Percentiles rank a stretch among this genome's conserved stretches.
Conservation (phyloP, 2,888 invertebrate genomes). For the Teleiodes luculella region DNA sequence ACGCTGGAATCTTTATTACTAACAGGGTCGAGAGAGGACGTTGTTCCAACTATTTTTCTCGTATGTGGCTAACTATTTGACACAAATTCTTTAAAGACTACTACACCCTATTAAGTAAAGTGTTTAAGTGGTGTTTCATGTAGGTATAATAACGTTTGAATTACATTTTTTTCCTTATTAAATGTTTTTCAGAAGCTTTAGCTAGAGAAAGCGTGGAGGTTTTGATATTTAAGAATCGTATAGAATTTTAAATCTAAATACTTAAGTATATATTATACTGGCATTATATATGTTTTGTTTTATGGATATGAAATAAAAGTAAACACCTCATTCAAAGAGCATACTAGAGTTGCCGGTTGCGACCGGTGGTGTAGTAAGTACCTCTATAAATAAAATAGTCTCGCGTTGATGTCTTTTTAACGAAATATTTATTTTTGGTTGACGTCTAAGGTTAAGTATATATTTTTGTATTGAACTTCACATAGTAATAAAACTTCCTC, state of each 20-base stretch:
- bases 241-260: too few species aligned
- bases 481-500: too few species aligned
- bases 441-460: too few species aligned
- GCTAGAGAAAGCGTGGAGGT: too few species aligned
- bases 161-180: not conserved
- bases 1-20: conserved; percentile 2
- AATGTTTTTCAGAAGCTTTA: not conserved
- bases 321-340: too few species aligned
- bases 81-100: conserved; percentile 2
- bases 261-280: too few species aligned
- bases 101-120: conserved; percentile 5
- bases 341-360: too few species aligned
- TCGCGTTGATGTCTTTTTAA: conserved; percentile 10
- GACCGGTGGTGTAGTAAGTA: too few species aligned
- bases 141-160: not conserved
- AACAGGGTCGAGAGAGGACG: conserved; percentile 3
- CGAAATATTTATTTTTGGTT: not conserved
- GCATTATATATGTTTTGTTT: too few species aligned
- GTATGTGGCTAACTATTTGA: conserved; percentile 5
- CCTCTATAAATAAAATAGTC: not conserved
- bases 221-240: too few species aligned
- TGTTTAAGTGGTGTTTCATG: conserved; percentile 3
- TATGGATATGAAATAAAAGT: too few species aligned
- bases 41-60: not conserved
- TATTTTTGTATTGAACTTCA: too few species aligned